Base-by-base conservation (phyloP, 1,140 invertebrate genomes). In the Bactericera cockerelli region DNA sequence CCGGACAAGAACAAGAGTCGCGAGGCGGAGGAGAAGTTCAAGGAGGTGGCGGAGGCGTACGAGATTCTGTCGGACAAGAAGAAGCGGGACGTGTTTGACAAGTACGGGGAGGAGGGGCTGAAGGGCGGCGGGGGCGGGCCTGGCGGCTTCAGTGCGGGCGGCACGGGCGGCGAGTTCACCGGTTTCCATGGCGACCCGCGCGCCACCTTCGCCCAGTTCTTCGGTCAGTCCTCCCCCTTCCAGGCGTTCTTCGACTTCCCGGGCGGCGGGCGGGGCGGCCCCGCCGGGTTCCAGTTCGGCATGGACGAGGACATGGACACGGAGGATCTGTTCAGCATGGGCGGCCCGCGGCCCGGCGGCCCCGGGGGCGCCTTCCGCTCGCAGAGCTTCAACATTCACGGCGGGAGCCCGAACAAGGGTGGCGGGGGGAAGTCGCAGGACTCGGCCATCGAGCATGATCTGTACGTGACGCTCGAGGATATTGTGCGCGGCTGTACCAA, bases 1-100 rank as follows among this genome's bases (percentile, higher is more conserved):
- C 93, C 93, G 16, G 95, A 98, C 71, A 99, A 99, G 71, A 99
- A 99, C 70, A 98, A 97, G 74, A 77, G 86, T 0, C 98, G 98
- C 75, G 98, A 98, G 76, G 93, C 95, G 10, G 88, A 93, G 79
- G 93, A 95, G 73, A 92, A 83, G 72, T 90, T 92, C 67, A 92
- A 91, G 69, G 87, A 91, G 75, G 90, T 91, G 65, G 86, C 85
- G 59, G 87, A 83, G 70, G 89, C 88, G 3, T 89, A 92, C 69
- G 88, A 92, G 73, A 79, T 90, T 26, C 74, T 91, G 3, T 87
- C 85, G 1, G 75, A 81, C 66, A 75, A 80, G 8, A 79, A 81
- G 59, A 83, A 83, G 69, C 72, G 83, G 28, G 74, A 80, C 65
- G 71, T 80, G 31, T 90, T 90, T 69, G 86, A 90, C 69, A 77